Base-by-base conservation (phyloP, 2,888 invertebrate species). In the Phaonia tiefii region DNA sequence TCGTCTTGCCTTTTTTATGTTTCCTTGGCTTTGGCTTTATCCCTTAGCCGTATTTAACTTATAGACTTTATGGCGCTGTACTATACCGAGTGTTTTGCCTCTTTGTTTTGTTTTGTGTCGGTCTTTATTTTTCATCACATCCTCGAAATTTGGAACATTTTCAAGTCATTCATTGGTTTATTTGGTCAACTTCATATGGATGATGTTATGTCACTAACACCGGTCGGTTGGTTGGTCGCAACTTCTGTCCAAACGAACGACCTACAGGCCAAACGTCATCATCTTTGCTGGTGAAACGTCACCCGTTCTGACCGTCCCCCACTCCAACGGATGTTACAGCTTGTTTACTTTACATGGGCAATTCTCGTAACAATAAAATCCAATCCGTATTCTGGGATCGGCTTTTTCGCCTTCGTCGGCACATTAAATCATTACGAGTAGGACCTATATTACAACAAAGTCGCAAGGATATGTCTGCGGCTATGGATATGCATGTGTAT, bases 1-100 rank as follows among this genome's bases (percentile, higher is more conserved):
- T n/a, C n/a, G n/a, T 37, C 37, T 31, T 13, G 20, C n/a, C n/a
- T 11, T 44, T 44, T 44, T 44, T 44, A 3, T 44, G 31, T 31
- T 31, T 31, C 31, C 4, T 31, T 31, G 31, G 31, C 54, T 58
- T n/a, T 70, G 63, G 25, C n/a, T 79, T 31, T 73, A 54, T 72
- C 26, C 60, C 60, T 63, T n/a, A 60, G 49, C 31, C 67, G 44
- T 72, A 63, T 80, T 70, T 66, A 70, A 66, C 58, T 76, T 77
- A 58, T 31, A 74, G 80, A 77, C 80, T 69, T 44, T 15, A 49
- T 71, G 77, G 58, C 80, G 77, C 71, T 67, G 46, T 54, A n/a
- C n/a, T n/a, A 31, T 31, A 31, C 31, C 8, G 31, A 75, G 31
- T 56, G 39, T 72, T 76, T 65, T 10, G 37, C 17, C 31, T 39